Base-by-base conservation (phyloP, 2,888 invertebrate genomes). In the Coelogynopora nodosa region DNA sequence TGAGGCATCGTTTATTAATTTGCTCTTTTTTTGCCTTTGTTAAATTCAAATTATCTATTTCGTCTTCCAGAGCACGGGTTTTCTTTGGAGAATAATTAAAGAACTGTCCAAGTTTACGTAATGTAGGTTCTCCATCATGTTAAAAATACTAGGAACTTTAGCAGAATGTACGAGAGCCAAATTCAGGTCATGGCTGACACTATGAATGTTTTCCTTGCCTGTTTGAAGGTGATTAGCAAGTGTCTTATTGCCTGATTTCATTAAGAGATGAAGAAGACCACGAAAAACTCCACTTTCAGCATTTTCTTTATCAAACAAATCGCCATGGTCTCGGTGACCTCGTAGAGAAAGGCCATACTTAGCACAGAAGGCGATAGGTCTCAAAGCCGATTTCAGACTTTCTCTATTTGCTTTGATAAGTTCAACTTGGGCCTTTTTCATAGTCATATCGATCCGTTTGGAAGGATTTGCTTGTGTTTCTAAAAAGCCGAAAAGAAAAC, bases 251-350 rank as follows among this genome's bases (percentile, higher is more conserved):
- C 74, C 74, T 74, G 74, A 74, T 74, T 74, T 26, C 5, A 26
- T 26, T 74, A 74, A 74, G 5, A 74, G 74, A 74, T 74, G 74
- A 74, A 74, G 74, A 10, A 74, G 74, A 74, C 74, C 74, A 74
- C 74, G 74, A 74, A 74, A 74, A 74, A 74, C 74, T 10, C 74
- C 74, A 74, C 74, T 74, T 74, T 10, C 23, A n/a, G 74, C 74
- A 74, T 74, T 74, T 74, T 74, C 74, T n/a, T 26, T 26, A 10
- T 74, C 74, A 74, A 74, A n/a, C 23, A 74, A n/a, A 74, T 74
- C 74, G 74, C 74, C 74, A 23, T 74, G 74, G 23, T 74, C 74
- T 74, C 74, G 74, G 5, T 74, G 5, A 26, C 23, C 18, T 10
- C 27, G 74, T 10, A 26, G 5, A n/a, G 74, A 26, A 10, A 74